These are phyloP conservation scores for Cherax quadricarinatus DNA, from an alignment of 1,140 invertebrate genomes.

Conservation along the genomic window DNA sequence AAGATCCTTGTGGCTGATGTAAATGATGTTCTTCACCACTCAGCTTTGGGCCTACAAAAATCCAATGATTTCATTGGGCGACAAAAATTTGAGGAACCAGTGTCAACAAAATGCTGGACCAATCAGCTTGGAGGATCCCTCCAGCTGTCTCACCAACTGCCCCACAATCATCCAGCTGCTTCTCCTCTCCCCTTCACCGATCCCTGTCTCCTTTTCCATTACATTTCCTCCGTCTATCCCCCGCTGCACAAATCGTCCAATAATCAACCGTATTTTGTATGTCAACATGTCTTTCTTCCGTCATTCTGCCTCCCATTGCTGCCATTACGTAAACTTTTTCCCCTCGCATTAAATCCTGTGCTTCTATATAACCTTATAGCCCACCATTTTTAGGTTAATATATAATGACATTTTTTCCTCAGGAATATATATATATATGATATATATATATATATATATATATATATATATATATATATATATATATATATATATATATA, in stretches of 20 bases:
- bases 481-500: no score
- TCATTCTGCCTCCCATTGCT: not conserved
- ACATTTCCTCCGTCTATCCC: not conserved
- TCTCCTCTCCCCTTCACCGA: not conserved
- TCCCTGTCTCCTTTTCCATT: not conserved
- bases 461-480: no score
- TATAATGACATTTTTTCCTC: no score
- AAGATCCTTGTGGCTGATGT: constrained; percentile 16
- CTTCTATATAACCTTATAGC: no score
- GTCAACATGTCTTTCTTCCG: not conserved
- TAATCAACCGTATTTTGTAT: not conserved
- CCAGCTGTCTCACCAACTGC: constrained; percentile 23
- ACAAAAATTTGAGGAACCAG: constrained; percentile 22
- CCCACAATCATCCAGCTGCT: not conserved
- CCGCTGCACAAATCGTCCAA: not conserved
- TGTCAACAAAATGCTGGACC: constrained; percentile 52
- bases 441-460: no score
- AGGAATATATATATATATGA: no score
- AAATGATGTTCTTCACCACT: constrained; percentile 44
- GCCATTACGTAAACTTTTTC: no score
- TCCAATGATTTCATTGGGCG: constrained; percentile 46
- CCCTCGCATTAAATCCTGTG: no score
- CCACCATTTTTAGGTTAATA: no score
- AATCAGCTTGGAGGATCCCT: constrained; percentile 27
- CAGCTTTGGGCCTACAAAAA: constrained; percentile 32